Base-by-base conservation (phyloP, 2,888 invertebrate genomes). In the Gandaritis pyraliata region DNA sequence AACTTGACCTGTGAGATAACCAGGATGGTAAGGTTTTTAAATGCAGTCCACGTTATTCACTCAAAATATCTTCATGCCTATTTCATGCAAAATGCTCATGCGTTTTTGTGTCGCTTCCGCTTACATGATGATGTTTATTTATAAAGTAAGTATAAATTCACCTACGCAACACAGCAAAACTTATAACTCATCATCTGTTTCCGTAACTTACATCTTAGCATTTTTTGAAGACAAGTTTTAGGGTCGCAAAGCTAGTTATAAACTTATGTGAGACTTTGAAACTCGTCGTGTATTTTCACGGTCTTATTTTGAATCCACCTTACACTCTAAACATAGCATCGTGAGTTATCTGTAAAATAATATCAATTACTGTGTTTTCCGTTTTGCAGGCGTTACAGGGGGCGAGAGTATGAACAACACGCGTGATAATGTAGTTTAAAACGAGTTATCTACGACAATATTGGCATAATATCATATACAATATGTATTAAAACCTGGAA, bases 401-500 rank as follows among this genome's bases (percentile, higher is more conserved):
- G 86, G 78, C 23, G 86, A 87, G 48, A 86, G 84, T 66, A 65
- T 83, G 54, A 72, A 81, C 63, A 82, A 83, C 62, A 84, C 84
- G 2, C 76, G 83, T 65, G 86, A 85, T 52, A 75, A 83, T 60
- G 69, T 77, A 29, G 77, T 80, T 18, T 85, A 73, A 38, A 45
- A 16, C 8, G 1, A 41, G 15, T 8, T 41, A 41, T 15, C 15
- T 15, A 39, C 13, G n/a, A n/a, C n/a, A 39, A 33, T 33, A 33
- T 33, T 23, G 23, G 10, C 33, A 33, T 33, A 33, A 33, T 33
- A 33, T 33, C 10, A 33, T 33, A 29, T 29, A 33, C 5, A 33
- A 33, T 33, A 33, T 33, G 33, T 33, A 33, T 33, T 10, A 33
- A 33, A 33, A 11, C 33, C 33, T 33, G 33, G 8, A 10, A 33